Evolutionary conservation across 2,888 invertebrate genomes (phyloP).

Genomic region (Acronicta psi): DNA sequence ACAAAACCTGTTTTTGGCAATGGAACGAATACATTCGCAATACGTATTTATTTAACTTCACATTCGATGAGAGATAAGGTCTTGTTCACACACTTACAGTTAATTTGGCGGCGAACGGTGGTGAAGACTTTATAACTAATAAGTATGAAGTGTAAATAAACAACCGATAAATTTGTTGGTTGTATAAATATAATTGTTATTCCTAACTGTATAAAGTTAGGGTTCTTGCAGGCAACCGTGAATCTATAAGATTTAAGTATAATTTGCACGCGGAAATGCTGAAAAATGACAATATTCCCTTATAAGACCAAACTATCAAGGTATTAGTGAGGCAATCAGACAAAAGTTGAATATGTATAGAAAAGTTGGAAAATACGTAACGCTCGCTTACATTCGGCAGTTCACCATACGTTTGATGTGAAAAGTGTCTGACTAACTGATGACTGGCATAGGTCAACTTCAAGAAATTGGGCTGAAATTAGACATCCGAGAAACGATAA

Average conservation of each 20-base stretch:
- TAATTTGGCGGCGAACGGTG: slow-evolving; percentile 30
- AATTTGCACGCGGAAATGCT: no score
- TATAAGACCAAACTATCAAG: no score
- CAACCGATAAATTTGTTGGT: slow-evolving; percentile 5
- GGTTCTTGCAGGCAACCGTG: not conserved
- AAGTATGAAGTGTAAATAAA: slow-evolving; percentile 27
- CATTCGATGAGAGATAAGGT: slow-evolving; percentile 45
- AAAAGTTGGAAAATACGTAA: no score
- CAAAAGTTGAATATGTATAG: no score
- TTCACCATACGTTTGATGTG: no score
- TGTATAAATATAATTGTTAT: not conserved
- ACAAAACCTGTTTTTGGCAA: slow-evolving; percentile 44
- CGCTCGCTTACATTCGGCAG: no score
- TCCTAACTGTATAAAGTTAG: not conserved
- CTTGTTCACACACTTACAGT: slow-evolving; percentile 48
- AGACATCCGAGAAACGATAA: no score
- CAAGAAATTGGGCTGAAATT: no score
- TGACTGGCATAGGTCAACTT: no score
- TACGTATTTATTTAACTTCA: slow-evolving; percentile 36
- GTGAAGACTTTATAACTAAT: slow-evolving; percentile 21
- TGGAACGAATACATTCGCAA: slow-evolving; percentile 48
- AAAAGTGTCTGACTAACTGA: no score
- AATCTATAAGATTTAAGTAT: not conserved
- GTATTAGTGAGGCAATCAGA: no score
- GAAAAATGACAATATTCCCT: no score